Evolutionary conservation across 2,113 vertebrate species (phyloP), one percentile per base, ranked within the genome.

Genomic region (Centropristis striata): DNA sequence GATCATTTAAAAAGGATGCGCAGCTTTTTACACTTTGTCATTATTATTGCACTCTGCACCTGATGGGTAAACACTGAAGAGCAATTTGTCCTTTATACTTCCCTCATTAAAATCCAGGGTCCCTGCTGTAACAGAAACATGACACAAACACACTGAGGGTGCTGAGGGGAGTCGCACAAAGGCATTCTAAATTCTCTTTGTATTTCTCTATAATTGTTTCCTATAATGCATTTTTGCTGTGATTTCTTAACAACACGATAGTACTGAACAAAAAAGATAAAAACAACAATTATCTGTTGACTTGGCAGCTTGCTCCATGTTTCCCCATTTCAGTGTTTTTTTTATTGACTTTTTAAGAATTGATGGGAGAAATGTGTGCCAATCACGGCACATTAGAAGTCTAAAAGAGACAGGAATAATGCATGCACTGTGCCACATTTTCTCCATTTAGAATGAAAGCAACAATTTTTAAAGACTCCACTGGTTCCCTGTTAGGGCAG

Each of bases 351-450:
- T n/a, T 32, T 44, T 20, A 36, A 47, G 44, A 65, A 70, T 28
- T 71, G 70, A 75, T 78, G 46, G 20, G 69, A 49, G 54, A 70
- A 75, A 61, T 71, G 68, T 59, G 51, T 75, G 60, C 50, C 65
- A 59, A 71, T 67, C 36, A 54, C 4, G 23, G 23, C 58, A 57
- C 54, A 58, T 79, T 42, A 18, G 1, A 60, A 39, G 75, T 75
- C 36, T 21, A 21, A 4, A 59, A 59, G 15, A 72, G 44, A 18
- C 72, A 10, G 44, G 57, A 14, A 13, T 72, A 72, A 61, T 53
- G 13, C 25, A 57, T 39, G 21, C 47, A 28, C 46, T 27, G 23
- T 55, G 23, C 55, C 49, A 27, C 27, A 36, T 81, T 72, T 58
- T 42, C 50, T 23, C 51, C 68, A 55, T 74, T 76, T 81, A 61